Percentiles rank a stretch among this genome's conserved stretches.
phyloP scores from a whole-genome alignment of 2,797 vertebrate genomes.

The Pagetopsis macropterus region DNA sequence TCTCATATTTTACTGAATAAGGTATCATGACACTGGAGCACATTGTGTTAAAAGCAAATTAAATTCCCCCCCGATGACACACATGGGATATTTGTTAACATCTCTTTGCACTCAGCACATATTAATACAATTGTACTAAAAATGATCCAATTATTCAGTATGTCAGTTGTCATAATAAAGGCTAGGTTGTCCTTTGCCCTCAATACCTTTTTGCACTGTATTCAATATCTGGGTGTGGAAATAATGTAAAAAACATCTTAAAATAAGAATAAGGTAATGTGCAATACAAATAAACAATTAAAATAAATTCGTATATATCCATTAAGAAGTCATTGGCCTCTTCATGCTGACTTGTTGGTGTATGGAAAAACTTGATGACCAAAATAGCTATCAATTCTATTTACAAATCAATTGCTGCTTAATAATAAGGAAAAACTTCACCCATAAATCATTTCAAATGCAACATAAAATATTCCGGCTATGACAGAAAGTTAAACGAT shows the following conservation, averaged over 20 bases:
- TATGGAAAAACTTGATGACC: constrained; percentile 27
- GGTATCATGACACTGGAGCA: constrained; percentile 52
- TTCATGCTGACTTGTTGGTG: constrained; percentile 20
- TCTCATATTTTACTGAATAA: constrained; percentile 52
- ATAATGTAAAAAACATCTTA: constrained; percentile 27
- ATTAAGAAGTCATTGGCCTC: constrained; percentile 2
- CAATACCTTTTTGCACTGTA: constrained; percentile 35
- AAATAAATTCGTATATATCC: constrained; percentile 9
- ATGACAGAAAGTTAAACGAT: constrained; percentile 29
- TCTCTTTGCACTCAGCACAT: constrained; percentile 47
- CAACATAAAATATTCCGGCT: background rate
- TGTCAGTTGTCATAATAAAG: constrained; percentile 19
- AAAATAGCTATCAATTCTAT: constrained; percentile 23
- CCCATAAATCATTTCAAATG: constrained; percentile 23
- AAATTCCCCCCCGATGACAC: constrained; percentile 48
- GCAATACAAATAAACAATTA: constrained; percentile 33
- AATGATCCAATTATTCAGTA: constrained; percentile 28
- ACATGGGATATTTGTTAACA: constrained; percentile 31
- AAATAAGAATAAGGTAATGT: constrained; percentile 43
- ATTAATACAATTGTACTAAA: constrained; percentile 20
- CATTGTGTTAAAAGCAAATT: constrained; percentile 56
- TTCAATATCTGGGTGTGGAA: constrained; percentile 31
- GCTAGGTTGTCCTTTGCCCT: constrained; percentile 17
- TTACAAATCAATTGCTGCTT: constrained; percentile 39
- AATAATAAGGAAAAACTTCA: constrained; percentile 24